Evolutionary conservation across 2,888 invertebrate species (phyloP).

Genomic region (Pharmacophagus antenor): DNA sequence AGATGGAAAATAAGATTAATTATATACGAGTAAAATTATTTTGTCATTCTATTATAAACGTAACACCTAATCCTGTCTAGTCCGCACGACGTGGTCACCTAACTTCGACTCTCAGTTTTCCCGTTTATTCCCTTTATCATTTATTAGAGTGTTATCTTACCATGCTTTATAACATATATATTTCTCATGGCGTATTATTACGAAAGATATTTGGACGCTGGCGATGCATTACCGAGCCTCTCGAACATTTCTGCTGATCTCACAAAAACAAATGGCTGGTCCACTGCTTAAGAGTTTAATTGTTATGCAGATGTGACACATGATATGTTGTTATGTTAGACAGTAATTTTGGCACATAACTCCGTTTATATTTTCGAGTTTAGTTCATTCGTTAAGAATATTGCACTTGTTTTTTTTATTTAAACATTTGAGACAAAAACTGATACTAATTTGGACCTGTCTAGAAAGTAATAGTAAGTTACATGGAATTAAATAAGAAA

Average conservation of each 20-base stretch:
- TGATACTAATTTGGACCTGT: too few relatives aligned
- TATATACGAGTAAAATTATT: neutral
- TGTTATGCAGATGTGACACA: slow-evolving; percentile 11
- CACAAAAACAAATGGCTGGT: slow-evolving; percentile 40
- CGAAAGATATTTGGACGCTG: slow-evolving; percentile 42
- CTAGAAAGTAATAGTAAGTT: too few relatives aligned
- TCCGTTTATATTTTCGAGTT: neutral
- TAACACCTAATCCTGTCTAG: neutral
- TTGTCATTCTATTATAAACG: neutral
- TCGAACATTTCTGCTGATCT: slow-evolving; percentile 42
- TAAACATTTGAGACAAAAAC: too few relatives aligned
- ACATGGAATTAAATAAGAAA: too few relatives aligned
- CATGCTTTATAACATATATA: slow-evolving; percentile 48
- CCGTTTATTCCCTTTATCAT: slow-evolving; percentile 57
- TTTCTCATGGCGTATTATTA: slow-evolving; percentile 57
- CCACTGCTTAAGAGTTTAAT: slow-evolving; percentile 29
- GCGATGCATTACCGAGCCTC: slow-evolving; percentile 38
- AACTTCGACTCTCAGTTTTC: slow-evolving; percentile 42
- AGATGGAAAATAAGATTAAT: too few relatives aligned
- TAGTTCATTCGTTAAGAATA: neutral
- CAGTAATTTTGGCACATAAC: slow-evolving; percentile 17
- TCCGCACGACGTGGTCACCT: slow-evolving; percentile 41
- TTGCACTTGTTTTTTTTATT: neutral
- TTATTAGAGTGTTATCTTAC: slow-evolving; percentile 50
- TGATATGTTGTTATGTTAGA: slow-evolving; percentile 5